Base-by-base conservation (phyloP, 2,888 invertebrate species). In the Acrocyrtus sp. region DNA sequence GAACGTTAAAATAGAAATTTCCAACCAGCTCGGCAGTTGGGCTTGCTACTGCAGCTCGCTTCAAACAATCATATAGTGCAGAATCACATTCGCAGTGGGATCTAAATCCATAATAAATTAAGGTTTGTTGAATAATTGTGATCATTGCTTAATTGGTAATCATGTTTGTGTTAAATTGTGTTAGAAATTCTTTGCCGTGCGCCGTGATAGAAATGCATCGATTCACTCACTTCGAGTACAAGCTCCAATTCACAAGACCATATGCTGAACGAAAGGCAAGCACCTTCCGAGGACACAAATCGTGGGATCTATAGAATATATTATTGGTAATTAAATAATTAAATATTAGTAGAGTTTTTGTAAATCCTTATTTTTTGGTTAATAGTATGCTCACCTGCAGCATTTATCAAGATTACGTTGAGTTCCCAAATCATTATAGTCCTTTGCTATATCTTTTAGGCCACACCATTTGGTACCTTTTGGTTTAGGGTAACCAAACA, bases 401-500 rank as follows among this genome's bases (percentile, higher is more conserved):
- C 96, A 96, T 81, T 85, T 85, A 82, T 95, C 95, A 81, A 93
- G 89, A 34, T 86, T 85, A 82, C 84, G 85, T 82, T 90, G 91
- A 0, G 88, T 87, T 45, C 96, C 96, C 77, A 96, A 86, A 85
- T 96, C 95, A 84, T 91, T 91, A 85, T 93, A 95, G 83, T 90
- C 89, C 21, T 88, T 86, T 0, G 96, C 95, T 79, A 94, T 90
- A 84, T 95, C 95, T 0, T 95, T 95, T 0, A 93, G 91, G 19
- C 96, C 96, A 83, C 96, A 96, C 94, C 94, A 95, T 84, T 94
- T 94, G 43, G 94, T 95, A 76, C 94, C 94, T 94, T 50, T 3
- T 26, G 22, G 12, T 15, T 10, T 10, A 10, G 26, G 34, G 53
- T n/a, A 29, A 2, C 29, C 5, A 19, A 19, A 19, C 19, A 27